phyloP scores from a whole-genome alignment of 2,797 vertebrate genomes.

The Gastrophryne carolinensis region DNA sequence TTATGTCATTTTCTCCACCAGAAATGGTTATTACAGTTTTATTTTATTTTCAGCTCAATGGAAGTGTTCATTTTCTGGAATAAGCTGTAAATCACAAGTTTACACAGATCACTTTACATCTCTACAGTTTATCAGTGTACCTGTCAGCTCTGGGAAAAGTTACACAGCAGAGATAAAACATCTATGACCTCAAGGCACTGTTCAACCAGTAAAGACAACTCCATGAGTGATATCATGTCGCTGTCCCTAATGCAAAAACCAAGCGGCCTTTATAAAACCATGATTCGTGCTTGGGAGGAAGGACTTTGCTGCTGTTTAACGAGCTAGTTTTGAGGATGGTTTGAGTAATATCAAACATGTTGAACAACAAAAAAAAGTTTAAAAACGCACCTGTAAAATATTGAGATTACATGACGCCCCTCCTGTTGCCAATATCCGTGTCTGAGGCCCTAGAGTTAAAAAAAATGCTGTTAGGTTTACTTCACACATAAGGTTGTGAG shows the following conservation, averaged over 20 bases:
- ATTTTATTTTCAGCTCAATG: neutral
- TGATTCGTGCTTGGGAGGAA: too few species aligned
- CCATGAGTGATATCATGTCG: neutral
- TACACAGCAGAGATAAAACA: neutral
- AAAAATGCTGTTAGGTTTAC: too few species aligned
- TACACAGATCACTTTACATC: neutral
- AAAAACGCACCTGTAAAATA: conserved; percentile 81
- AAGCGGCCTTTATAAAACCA: neutral
- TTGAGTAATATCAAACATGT: too few species aligned
- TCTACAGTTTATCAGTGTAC: neutral
- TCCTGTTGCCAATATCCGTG: conserved; percentile 88
- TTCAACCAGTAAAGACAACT: neutral
- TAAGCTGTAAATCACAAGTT: neutral
- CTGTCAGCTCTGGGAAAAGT: neutral
- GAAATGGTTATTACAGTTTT: neutral
- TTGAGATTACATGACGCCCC: conserved; percentile 85
- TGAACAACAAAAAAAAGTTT: too few species aligned
- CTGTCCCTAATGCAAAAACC: neutral
- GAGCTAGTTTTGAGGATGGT: too few species aligned
- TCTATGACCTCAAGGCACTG: neutral
- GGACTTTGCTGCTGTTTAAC: neutral
- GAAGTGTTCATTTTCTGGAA: neutral
- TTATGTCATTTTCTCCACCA: neutral
- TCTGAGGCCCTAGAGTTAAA: conserved; percentile 82
- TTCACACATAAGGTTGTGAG: too few species aligned